Evolutionary conservation across 2,888 invertebrate genomes (phyloP).

Genomic region (Machimus atricapillus): DNA sequence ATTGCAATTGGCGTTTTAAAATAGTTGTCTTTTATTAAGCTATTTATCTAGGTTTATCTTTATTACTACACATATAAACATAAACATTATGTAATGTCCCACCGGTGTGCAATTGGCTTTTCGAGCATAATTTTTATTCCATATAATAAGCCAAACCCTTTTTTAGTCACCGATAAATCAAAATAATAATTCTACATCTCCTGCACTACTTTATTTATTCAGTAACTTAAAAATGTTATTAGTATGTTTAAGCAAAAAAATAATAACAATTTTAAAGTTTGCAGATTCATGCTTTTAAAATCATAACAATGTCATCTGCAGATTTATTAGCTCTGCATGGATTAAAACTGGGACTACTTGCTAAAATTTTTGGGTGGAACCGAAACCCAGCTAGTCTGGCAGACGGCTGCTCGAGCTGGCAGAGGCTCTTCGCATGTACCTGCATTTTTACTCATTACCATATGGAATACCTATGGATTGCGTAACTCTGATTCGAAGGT

Average conservation of each 20-base stretch:
- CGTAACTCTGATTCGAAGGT: not conserved
- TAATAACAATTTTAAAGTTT: not conserved
- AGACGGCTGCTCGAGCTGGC: not conserved
- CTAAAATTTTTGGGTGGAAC: not conserved
- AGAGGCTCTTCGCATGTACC: not conserved
- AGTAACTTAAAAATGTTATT: too few species aligned
- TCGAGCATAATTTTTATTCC: too few species aligned
- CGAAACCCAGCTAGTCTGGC: not conserved
- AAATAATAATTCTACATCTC: too few species aligned
- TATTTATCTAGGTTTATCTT: not conserved
- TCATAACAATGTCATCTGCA: not conserved
- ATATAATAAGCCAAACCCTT: too few species aligned
- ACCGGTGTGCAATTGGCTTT: not conserved
- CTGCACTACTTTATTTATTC: too few species aligned
- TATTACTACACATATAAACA: not conserved
- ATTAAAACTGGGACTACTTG: not conserved
- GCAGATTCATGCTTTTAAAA: not conserved
- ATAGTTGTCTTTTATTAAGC: not conserved
- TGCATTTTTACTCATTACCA: not conserved
- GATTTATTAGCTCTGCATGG: not conserved
- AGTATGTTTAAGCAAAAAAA: too few species aligned
- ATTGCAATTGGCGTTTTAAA: not conserved
- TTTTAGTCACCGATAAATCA: too few species aligned
- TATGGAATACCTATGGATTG: not conserved
- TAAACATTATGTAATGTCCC: not conserved